Evolutionary conservation across 1,140 invertebrate genomes (phyloP), one percentile per base, ranked within the genome.

Genomic region (Psix sp.): DNA sequence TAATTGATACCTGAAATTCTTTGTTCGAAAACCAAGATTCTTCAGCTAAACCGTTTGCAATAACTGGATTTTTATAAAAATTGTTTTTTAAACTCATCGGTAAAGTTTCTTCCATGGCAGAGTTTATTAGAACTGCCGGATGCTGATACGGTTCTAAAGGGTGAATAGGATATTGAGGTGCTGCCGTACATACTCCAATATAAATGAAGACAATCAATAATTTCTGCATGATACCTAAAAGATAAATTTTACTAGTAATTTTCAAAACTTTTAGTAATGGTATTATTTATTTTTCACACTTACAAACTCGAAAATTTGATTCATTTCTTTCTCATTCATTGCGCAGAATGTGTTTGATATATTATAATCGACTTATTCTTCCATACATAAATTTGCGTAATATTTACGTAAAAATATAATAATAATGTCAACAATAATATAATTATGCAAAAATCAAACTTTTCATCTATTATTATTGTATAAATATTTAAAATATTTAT

Each of bases 11-110:
- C 40, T 91, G 91, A 83, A 90, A 91, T 82, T 94, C 92, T 77
- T 93, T 93, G 42, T 91, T 88, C 0, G 88, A 87, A 46, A 94
- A 91, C 91, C 93, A 93, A 1, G 92, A 93, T 73, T 93, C 92
- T 73, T 92, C 90, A 0, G 93, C 93, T 3, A 95, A 84, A 0
- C 88, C 90, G 9, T 90, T 89, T 9, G 91, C 93, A 5, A 94
- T 90, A 4, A 84, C 79, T 0, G 93, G 93, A 84, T 95, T 92
- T 70, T 91, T 92, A 78, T 94, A 95, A 80, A 94, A 94, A 0
- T 91, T 88, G 77, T 94, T 93, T 38, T 89, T 78, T 2, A 93
- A 80, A 51, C 93, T 89, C 0, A 84, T 78, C 0, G 91, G 91
- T 13, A 92, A 76, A 35, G 87, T 80, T 0, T 90, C 83, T 77